Evolutionary conservation across 92 coral and sea anemone species (phyloP).

Genomic region (Hydrozoanthus gracilis): DNA sequence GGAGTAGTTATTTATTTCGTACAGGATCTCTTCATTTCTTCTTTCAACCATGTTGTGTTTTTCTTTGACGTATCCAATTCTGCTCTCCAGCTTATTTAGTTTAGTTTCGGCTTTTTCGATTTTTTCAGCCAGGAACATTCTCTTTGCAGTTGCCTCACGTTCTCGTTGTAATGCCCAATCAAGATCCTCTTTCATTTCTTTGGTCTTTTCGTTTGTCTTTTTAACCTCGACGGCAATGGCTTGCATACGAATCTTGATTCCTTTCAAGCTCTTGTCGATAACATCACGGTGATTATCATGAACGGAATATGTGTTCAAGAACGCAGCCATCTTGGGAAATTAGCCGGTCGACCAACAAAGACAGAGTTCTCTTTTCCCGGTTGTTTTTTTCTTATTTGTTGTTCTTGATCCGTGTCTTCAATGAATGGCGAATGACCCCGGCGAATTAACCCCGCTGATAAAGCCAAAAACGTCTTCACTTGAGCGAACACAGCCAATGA

Average conservation of each 20-base stretch:
- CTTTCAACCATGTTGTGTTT: constrained; percentile 25
- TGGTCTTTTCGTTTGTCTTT: constrained; percentile 32
- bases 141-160: constrained; percentile 20
- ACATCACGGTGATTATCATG: constrained; percentile 26
- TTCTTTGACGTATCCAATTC: constrained; percentile 23
- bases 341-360: not conserved
- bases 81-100: constrained; percentile 20
- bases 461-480: not conserved
- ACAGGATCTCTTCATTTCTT: constrained; percentile 12
- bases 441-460: not conserved
- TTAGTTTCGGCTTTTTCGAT: constrained; percentile 30
- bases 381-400: not conserved
- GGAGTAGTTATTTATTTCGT: not conserved
- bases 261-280: constrained; percentile 20
- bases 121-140: constrained; percentile 38
- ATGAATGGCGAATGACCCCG: constrained; percentile 12
- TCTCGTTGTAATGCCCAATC: constrained; percentile 28
- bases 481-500: constrained; percentile 17
- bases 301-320: constrained; percentile 18
- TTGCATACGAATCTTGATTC: constrained; percentile 11
- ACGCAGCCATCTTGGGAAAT: constrained; percentile 23
- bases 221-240: constrained; percentile 1
- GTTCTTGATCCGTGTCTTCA: not conserved
- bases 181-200: constrained; percentile 17
- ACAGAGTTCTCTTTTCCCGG: not conserved